Evolutionary conservation across 1,140 invertebrate genomes (phyloP).

Genomic region (Drosophila rhopaloa): DNA sequence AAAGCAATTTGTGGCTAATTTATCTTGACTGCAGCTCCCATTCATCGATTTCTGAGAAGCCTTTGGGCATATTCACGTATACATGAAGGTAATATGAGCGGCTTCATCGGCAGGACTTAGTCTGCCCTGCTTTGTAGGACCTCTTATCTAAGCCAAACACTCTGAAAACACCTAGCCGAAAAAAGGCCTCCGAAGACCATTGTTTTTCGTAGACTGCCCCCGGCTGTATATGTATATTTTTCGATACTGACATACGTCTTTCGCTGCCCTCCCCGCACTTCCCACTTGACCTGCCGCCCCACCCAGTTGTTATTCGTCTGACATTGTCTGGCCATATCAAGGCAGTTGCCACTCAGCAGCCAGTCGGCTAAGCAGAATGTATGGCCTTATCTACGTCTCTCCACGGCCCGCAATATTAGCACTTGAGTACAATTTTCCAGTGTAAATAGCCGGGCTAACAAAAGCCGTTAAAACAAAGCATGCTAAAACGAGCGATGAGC

Average conservation of each 20-base stretch:
- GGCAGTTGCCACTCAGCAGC: conserved; percentile 48
- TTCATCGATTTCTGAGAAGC: conserved; percentile 1
- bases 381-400: conserved; percentile 54
- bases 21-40: background rate
- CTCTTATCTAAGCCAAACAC: conserved; percentile 24
- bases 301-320: conserved; percentile 20
- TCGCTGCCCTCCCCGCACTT: conserved; percentile 5
- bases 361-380: conserved; percentile 57
- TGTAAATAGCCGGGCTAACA: conserved; percentile 58
- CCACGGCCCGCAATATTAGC: conserved; percentile 63
- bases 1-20: conserved; percentile 27
- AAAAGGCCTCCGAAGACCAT: conserved; percentile 20
- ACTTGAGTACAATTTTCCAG: conserved; percentile 73
- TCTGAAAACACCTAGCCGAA: conserved; percentile 22
- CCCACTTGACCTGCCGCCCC: conserved; percentile 1
- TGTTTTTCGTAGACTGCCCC: conserved; percentile 18
- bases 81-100: conserved; percentile 24
- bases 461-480: conserved; percentile 62
- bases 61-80: conserved; percentile 1
- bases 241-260: conserved; percentile 31
- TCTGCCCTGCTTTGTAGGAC: background rate
- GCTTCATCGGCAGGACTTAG: conserved; percentile 9
- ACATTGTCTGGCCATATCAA: conserved; percentile 58
- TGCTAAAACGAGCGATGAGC: conserved; percentile 45
- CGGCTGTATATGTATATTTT: conserved; percentile 8